A percentile compares a stretch with the other conserved stretches of the same genome.
Conservation (phyloP, 2,113 vertebrate genomes). For the Crotalus viridis region DNA sequence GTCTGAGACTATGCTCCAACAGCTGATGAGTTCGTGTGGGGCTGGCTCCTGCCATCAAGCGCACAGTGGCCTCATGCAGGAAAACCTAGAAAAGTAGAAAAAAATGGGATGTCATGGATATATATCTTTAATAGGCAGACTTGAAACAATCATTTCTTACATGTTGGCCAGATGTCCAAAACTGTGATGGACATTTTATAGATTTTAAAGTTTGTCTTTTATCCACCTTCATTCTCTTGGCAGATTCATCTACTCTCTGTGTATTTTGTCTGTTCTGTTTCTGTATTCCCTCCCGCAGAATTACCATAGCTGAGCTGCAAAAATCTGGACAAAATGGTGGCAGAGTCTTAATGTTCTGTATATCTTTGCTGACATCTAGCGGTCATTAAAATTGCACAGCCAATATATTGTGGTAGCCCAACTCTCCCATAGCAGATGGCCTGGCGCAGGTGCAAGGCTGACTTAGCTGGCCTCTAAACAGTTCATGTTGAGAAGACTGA, state of each 20-base stretch:
- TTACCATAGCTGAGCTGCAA: neutral
- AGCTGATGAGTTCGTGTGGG: slow-evolving; percentile 97
- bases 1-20: slow-evolving; percentile 90
- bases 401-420: neutral
- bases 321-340: neutral
- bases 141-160: neutral
- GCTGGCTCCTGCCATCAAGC: slow-evolving; percentile 97
- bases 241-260: neutral
- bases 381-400: neutral
- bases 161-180: neutral
- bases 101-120: neutral
- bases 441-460: neutral
- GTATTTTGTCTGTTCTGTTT: neutral
- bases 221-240: neutral
- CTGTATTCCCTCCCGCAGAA: neutral
- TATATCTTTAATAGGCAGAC: neutral
- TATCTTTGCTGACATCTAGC: neutral
- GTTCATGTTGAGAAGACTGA: neutral
- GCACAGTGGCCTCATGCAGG: slow-evolving; percentile 93
- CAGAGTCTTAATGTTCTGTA: neutral
- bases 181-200: neutral
- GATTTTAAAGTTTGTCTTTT: neutral
- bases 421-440: neutral
- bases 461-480: neutral
- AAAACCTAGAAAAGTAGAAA: slow-evolving; percentile 79